These are phyloP conservation scores for Sialia sialis DNA, from an alignment of 2,113 vertebrate genomes.

Conservation along the genomic window DNA sequence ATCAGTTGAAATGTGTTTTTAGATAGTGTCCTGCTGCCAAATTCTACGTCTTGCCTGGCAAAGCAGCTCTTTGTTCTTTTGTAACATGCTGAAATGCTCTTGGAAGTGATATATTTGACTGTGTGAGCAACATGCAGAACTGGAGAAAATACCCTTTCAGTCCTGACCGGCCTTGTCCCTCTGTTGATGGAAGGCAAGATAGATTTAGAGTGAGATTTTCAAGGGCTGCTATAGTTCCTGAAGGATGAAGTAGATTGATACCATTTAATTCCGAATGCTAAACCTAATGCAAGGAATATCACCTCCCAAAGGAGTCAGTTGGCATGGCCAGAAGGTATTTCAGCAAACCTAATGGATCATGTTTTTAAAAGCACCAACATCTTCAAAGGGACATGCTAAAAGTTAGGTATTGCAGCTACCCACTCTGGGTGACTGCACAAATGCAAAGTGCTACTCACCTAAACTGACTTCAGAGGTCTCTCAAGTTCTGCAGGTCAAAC, in stretches of 20 bases:
- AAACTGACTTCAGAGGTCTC: neutral
- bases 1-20: neutral
- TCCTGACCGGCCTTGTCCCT: neutral
- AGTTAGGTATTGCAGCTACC: neutral
- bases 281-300: neutral
- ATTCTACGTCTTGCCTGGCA: neutral
- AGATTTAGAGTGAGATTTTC: neutral
- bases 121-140: neutral
- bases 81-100: neutral
- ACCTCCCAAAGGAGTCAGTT: neutral
- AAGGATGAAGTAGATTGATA: neutral
- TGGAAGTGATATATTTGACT: slow-evolving; percentile 1
- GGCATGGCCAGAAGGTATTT: neutral
- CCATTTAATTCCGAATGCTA: neutral
- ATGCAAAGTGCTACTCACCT: neutral
- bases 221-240: neutral
- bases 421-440: neutral
- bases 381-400: neutral
- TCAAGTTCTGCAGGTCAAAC: neutral
- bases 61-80: neutral
- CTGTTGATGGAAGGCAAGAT: neutral
- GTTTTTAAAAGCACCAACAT: neutral
- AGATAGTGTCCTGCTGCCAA: neutral
- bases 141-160: neutral
- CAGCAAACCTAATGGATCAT: neutral